Conservation (phyloP, 2,113 vertebrate species). For the Callipepla squamata region DNA sequence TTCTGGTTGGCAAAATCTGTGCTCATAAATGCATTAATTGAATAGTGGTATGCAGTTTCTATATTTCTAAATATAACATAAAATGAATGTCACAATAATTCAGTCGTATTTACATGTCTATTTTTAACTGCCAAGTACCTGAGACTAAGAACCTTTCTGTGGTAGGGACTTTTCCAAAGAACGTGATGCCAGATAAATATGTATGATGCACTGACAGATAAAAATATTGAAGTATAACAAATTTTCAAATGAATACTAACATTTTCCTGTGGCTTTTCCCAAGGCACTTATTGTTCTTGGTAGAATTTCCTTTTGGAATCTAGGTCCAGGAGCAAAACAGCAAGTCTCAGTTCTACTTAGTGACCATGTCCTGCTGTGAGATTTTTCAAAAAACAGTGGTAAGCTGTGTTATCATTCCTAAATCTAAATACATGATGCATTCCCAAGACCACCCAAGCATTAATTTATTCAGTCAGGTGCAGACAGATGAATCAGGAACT, state of each 20-base stretch:
- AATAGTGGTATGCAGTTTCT: not conserved
- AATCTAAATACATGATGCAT: not conserved
- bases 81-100: not conserved
- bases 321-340: not conserved
- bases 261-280: not conserved
- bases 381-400: not conserved
- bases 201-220: not conserved
- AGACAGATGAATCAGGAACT: not conserved
- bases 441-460: not conserved
- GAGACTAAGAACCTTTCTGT: not conserved
- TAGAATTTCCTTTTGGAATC: not conserved
- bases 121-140: not conserved
- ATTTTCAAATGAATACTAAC: not conserved
- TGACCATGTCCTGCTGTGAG: accelerated
- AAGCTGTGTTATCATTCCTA: not conserved
- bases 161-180: not conserved
- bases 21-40: not conserved
- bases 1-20: not conserved
- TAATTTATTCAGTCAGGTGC: not conserved
- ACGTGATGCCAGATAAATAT: not conserved
- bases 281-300: not conserved
- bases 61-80: not conserved
- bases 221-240: not conserved
- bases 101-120: not conserved
- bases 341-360: not conserved